phyloP scores from a whole-genome alignment of 1,140 invertebrate genomes.

The Drosophila arawakana region DNA sequence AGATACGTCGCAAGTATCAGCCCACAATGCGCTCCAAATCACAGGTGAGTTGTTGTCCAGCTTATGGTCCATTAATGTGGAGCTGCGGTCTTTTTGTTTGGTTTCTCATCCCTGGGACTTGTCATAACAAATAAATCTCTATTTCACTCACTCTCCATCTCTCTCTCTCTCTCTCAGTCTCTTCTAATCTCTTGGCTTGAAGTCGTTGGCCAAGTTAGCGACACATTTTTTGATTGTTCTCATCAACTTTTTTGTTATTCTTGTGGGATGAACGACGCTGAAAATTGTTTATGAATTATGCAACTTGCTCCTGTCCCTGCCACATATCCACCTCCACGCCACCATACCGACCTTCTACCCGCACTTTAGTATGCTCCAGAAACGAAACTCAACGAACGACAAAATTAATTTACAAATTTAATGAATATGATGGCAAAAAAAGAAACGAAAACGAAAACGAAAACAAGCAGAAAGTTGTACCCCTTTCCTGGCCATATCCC shows the following conservation, averaged over 20 bases:
- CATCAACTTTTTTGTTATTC: constrained; percentile 27
- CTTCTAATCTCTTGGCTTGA: neutral
- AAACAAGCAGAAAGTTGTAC: constrained; percentile 38
- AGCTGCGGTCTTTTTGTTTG: constrained; percentile 30
- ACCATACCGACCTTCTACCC: neutral
- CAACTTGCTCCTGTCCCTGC: neutral
- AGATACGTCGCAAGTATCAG: constrained; percentile 90
- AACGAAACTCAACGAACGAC: constrained; percentile 73
- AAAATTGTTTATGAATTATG: constrained; percentile 61
- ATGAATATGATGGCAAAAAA: constrained; percentile 59
- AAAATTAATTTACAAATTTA: constrained; percentile 78
- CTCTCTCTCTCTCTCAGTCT: constrained; percentile 5
- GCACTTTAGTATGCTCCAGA: constrained; percentile 66
- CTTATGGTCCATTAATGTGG: constrained; percentile 16
- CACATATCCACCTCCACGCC: neutral
- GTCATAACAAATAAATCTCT: neutral
- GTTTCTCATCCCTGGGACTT: constrained; percentile 28
- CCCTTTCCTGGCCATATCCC: constrained; percentile 5
- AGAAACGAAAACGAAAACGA: constrained; percentile 5
- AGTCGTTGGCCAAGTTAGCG: constrained; percentile 11
- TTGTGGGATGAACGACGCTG: constrained; percentile 31
- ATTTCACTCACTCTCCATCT: neutral
- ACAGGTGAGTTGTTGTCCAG: constrained; percentile 87
- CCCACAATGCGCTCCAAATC: constrained; percentile 92
- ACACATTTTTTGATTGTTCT: constrained; percentile 25